Conservation (phyloP, 1,140 invertebrate species). For the Theocolax elegans region DNA sequence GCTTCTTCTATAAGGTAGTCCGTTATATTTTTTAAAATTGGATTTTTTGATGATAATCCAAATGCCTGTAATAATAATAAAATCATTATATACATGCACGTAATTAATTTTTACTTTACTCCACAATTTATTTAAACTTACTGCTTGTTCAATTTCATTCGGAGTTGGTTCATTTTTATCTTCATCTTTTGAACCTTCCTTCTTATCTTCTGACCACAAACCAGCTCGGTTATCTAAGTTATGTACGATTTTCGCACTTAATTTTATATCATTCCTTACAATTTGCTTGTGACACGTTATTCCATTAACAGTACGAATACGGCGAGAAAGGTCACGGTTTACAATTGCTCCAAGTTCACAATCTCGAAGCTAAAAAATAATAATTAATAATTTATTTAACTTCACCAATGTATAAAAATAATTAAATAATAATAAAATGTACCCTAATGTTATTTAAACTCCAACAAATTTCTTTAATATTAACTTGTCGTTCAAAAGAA, state of each 20-base stretch:
- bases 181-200: conserved; percentile 48
- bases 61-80: conserved; percentile 69
- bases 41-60: conserved; percentile 90
- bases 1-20: conserved; percentile 99
- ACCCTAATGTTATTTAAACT: conserved; percentile 95
- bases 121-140: conserved; percentile 39
- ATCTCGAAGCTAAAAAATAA: conserved; percentile 78
- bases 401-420: conserved; percentile 20
- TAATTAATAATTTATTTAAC: conserved; percentile 21
- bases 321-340: conserved; percentile 91
- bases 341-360: conserved; percentile 94
- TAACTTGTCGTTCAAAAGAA: conserved; percentile 95
- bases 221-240: conserved; percentile 88
- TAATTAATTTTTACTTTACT: conserved; percentile 16
- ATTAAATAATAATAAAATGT: conserved; percentile 50
- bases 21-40: conserved; percentile 95
- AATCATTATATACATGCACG: not conserved
- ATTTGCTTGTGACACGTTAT: conserved; percentile 92
- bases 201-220: conserved; percentile 78
- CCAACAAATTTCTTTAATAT: conserved; percentile 99
- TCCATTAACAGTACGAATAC: conserved; percentile 93
- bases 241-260: conserved; percentile 95
- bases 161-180: conserved; percentile 53
- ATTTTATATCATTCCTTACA: conserved; percentile 90
- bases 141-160: conserved; percentile 57